A percentile compares a stretch with the other conserved stretches of the same genome.
phyloP scores from a whole-genome alignment of 2,888 invertebrate species.

The Drosophila monieri region DNA sequence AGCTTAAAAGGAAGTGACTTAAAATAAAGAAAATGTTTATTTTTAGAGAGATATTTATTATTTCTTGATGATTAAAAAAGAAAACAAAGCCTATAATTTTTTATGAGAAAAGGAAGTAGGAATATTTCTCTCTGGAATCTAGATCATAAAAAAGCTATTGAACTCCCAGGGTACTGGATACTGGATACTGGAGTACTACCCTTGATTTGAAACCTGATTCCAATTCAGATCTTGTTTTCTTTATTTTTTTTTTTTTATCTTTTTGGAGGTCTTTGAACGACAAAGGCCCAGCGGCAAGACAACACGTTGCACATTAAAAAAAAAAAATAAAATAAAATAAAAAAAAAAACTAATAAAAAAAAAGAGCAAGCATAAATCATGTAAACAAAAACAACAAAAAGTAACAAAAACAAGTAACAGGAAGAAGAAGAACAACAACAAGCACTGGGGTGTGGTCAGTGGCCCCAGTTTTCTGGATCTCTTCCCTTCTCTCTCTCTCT shows the following conservation, averaged over 20 bases:
- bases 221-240: slow-evolving; percentile 7
- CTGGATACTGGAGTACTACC: no score
- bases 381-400: slow-evolving; percentile 24
- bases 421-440: slow-evolving; percentile 22
- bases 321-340: background rate
- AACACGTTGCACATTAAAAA: slow-evolving; percentile 36
- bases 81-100: background rate
- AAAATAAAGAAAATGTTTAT: background rate
- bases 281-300: slow-evolving; percentile 11
- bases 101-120: background rate
- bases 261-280: slow-evolving; percentile 62
- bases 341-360: background rate
- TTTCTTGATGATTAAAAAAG: background rate
- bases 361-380: slow-evolving; percentile 50
- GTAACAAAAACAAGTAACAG: background rate
- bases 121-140: background rate
- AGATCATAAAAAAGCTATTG: background rate
- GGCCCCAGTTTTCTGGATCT: slow-evolving; percentile 50
- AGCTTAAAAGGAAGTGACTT: background rate
- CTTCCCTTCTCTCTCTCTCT: no score
- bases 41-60: background rate
- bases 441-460: slow-evolving; percentile 68
- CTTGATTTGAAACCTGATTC: slow-evolving; percentile 26
- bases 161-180: no score
- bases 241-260: background rate